Evolutionary conservation across 2,797 vertebrate genomes (phyloP).

Genomic region (Sebastes vulpes): DNA sequence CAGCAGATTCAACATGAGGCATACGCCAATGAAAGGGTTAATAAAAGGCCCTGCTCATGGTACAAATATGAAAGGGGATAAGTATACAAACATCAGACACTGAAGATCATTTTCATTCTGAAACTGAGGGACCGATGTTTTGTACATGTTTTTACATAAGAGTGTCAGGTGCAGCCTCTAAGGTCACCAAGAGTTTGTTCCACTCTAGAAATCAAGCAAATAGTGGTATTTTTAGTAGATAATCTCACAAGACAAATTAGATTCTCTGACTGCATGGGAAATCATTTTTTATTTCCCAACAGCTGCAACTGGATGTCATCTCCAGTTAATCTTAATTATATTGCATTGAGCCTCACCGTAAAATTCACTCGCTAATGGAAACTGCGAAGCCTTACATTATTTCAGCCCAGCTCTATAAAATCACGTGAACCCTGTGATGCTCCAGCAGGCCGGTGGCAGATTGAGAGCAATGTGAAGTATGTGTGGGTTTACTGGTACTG

Average conservation of each 20-base stretch:
- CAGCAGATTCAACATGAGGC: neutral
- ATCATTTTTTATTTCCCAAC: slow-evolving; percentile 1
- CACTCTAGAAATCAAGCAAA: slow-evolving; percentile 8
- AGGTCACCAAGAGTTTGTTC: neutral
- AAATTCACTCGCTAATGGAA: slow-evolving; percentile 45
- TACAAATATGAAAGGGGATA: neutral
- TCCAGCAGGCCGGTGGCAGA: slow-evolving; percentile 27
- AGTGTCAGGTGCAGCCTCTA: neutral
- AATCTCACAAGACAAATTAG: slow-evolving; percentile 41
- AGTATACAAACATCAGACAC: neutral
- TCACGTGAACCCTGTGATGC: slow-evolving; percentile 25
- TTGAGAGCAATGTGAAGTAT: slow-evolving; percentile 8
- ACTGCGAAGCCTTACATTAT: slow-evolving; percentile 20
- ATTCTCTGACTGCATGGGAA: slow-evolving; percentile 21
- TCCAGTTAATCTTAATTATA: slow-evolving; percentile 54
- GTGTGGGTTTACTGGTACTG: slow-evolving; percentile 16
- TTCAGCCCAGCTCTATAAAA: slow-evolving; percentile 39
- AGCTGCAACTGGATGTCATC: slow-evolving; percentile 31
- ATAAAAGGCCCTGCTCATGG: neutral
- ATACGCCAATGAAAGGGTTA: neutral
- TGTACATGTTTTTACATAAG: neutral
- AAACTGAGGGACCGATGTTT: neutral
- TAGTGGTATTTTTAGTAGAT: slow-evolving; percentile 31
- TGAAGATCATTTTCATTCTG: neutral
- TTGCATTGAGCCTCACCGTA: slow-evolving; percentile 11